Evolutionary conservation across 1,140 invertebrate species (phyloP).

Genomic region (Zelostemma sp.): DNA sequence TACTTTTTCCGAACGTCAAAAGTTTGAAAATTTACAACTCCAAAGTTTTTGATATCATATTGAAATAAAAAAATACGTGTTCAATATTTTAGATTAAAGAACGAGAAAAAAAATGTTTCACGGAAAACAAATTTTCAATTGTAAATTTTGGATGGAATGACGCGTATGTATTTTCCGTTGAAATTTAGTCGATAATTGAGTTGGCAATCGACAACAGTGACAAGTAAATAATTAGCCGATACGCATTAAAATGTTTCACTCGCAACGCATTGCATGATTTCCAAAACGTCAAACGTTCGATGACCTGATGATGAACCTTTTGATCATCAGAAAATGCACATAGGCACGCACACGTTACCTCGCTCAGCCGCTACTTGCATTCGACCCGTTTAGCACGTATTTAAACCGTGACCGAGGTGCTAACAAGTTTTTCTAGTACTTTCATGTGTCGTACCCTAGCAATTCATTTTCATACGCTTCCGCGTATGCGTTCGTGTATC

Average conservation of each 20-base stretch:
- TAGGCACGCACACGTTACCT: slow-evolving; percentile 14
- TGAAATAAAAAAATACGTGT: too few species aligned
- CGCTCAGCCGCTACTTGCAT: slow-evolving; percentile 10
- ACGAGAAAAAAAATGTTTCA: too few species aligned
- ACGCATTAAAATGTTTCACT: not conserved
- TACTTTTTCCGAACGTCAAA: too few species aligned
- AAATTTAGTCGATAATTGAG: too few species aligned
- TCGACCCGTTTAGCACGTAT: slow-evolving; percentile 62
- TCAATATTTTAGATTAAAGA: too few species aligned
- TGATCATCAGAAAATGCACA: slow-evolving; percentile 11
- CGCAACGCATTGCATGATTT: not conserved
- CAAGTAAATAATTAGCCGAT: not conserved
- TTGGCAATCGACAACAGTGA: too few species aligned
- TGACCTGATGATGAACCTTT: slow-evolving; percentile 49
- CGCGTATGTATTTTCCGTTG: too few species aligned
- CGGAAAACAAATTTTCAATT: too few species aligned
- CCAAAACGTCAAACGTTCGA: slow-evolving; percentile 40
- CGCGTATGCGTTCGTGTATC: slow-evolving; percentile 58
- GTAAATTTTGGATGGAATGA: too few species aligned
- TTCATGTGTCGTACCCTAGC: slow-evolving; percentile 38
- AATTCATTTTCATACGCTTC: slow-evolving; percentile 61
- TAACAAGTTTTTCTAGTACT: slow-evolving; percentile 45
- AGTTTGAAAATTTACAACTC: too few species aligned
- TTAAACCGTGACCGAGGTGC: slow-evolving; percentile 59
- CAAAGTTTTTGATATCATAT: too few species aligned